phyloP scores from a whole-genome alignment of 2,113 vertebrate species.

The Hymenochirus boettgeri region DNA sequence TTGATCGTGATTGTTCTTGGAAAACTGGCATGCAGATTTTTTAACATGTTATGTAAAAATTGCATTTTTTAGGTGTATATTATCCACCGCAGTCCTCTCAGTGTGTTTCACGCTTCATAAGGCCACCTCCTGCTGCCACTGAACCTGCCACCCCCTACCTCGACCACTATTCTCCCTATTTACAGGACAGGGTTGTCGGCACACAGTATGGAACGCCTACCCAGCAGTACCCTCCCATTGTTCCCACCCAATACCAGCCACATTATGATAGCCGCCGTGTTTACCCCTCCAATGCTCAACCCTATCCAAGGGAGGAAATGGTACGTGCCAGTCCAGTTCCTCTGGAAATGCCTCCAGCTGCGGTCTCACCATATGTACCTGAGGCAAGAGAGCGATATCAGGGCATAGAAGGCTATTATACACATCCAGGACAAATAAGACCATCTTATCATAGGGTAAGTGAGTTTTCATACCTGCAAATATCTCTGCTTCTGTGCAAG shows the following conservation, averaged over 20 bases:
- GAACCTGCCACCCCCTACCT: conserved; percentile 78
- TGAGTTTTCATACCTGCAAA: too few relatives aligned
- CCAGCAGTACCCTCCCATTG: conserved; percentile 72
- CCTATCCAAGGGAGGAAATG: conserved; percentile 80
- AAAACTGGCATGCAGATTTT: too few relatives aligned
- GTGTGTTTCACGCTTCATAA: conserved; percentile 78
- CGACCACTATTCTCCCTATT: conserved; percentile 81
- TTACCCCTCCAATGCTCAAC: conserved; percentile 71
- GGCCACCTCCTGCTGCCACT: conserved; percentile 62
- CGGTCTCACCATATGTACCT: conserved; percentile 74
- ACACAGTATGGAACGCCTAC: conserved; percentile 69
- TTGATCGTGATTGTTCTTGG: too few relatives aligned
- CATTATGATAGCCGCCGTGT: conserved; percentile 80
- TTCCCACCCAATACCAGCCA: conserved; percentile 68
- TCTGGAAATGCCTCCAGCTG: conserved; percentile 74
- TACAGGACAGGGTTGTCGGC: conserved; percentile 74
- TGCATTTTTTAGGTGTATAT: conserved; percentile 70
- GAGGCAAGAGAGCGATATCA: conserved; percentile 79
- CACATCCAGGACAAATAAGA: conserved; percentile 78
- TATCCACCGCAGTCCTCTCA: conserved; percentile 76
- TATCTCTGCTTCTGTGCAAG: too few relatives aligned
- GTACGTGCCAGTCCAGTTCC: conserved; percentile 84
- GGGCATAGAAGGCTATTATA: conserved; percentile 79
- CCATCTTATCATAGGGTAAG: conserved; percentile 78
- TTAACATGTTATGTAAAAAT: too few relatives aligned